Percentiles rank a stretch among this genome's conserved stretches.
Evolutionary conservation across 2,113 vertebrate species (phyloP).

Genomic region (Anarhynchus alexandrinus): DNA sequence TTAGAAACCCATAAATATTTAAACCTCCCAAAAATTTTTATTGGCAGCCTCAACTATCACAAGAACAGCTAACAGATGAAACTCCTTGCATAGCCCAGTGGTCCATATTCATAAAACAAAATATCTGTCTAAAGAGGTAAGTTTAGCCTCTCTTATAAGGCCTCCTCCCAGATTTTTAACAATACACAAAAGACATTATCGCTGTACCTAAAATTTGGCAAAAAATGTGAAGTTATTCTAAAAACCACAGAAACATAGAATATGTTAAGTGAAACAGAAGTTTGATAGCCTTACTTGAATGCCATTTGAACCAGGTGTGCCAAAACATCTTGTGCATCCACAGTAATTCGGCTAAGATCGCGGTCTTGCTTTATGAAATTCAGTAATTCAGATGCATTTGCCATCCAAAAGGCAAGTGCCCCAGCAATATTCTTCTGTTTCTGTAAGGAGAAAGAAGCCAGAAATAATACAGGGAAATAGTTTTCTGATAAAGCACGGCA

Average conservation of each 20-base stretch:
- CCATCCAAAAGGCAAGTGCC: constrained; percentile 99
- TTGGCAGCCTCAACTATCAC: neutral
- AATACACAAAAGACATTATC: neutral
- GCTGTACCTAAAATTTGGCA: neutral
- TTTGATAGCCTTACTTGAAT: constrained; percentile 84
- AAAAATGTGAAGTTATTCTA: neutral
- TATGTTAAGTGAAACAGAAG: neutral
- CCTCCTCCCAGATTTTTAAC: neutral
- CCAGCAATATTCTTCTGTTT: constrained; percentile 99
- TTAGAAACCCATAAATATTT: neutral
- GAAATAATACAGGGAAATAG: neutral
- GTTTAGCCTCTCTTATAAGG: neutral
- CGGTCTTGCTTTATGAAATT: constrained; percentile 98
- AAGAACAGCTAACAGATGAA: neutral
- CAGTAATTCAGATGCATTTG: constrained; percentile 95
- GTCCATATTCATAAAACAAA: neutral
- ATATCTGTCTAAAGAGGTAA: neutral
- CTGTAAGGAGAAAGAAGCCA: constrained; percentile 74
- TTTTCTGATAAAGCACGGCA: neutral
- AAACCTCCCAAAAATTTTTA: neutral
- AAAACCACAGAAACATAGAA: neutral
- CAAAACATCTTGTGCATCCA: constrained; percentile 95
- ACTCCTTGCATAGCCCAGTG: neutral
- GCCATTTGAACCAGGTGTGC: constrained; percentile 98
- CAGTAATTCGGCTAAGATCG: constrained; percentile 90